Base-by-base conservation (phyloP, 2,888 invertebrate genomes). In the Masnerella sp. region DNA sequence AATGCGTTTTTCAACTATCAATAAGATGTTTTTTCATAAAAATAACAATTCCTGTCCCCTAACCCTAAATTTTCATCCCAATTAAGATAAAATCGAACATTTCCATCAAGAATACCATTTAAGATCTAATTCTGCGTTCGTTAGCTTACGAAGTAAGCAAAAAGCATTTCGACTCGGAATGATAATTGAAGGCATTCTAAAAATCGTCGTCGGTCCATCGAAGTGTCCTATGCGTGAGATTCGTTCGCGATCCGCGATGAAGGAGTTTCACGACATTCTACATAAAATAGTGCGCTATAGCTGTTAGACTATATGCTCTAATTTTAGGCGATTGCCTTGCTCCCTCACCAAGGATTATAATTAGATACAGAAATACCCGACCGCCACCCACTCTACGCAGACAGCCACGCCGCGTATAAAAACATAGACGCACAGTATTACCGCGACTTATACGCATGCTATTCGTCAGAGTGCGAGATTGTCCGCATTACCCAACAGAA, bases 301-400 rank as follows among this genome's bases (percentile, higher is more conserved):
- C 79, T 80, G 83, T 83, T 83, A 79, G 84, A 83, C 84, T 84
- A 85, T 84, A 85, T 84, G 82, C 83, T 85, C 86, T 86, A 86
- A 86, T 86, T 86, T 86, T 86, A 86, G 86, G 80, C 85, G 86
- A 86, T 86, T 83, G 86, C 85, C 82, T 85, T 82, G 84, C 85
- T 85, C 85, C 84, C 85, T 86, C 86, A 82, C 84, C 84, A 79
- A 83, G 83, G 84, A 85, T 86, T 86, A 86, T 86, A 86, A 86
- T 86, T 86, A 86, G 86, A 86, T 86, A 83, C 86, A 86, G 84
- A 86, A 86, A 86, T 86, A 86, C 82, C 82, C 86, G 81, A 81
- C 80, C 77, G 81, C 83, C 84, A 81, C 82, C 82, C 82, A 83
- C 82, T 80, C 77, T 70, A 77, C 75, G 70, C 74, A 73, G 70